Percentiles rank a stretch among this genome's conserved stretches.
Evolutionary conservation across 2,888 invertebrate genomes (phyloP).

Genomic region (Coremacera marginata): DNA sequence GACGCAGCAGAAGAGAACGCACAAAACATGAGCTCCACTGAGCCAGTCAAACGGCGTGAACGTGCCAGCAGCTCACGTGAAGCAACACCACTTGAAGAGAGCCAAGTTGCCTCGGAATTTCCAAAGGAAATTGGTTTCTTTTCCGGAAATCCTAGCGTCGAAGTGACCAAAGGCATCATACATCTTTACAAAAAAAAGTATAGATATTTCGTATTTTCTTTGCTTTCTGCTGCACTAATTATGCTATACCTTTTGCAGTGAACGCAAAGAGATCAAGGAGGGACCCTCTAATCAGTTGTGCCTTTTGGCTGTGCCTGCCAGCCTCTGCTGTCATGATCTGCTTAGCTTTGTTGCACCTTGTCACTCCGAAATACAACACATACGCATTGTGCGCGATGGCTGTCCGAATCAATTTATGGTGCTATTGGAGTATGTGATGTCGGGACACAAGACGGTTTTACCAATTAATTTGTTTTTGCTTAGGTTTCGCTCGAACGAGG

Average conservation of each 20-base stretch:
- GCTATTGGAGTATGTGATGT: constrained; percentile 81
- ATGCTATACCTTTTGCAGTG: constrained; percentile 70
- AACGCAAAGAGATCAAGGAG: constrained; percentile 78
- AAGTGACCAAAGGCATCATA: constrained; percentile 95
- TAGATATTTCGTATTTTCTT: constrained; percentile 49
- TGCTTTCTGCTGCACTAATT: neutral
- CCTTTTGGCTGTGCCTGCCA: constrained; percentile 89
- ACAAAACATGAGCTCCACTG: neutral
- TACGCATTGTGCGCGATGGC: constrained; percentile 91
- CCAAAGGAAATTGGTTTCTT: constrained; percentile 81
- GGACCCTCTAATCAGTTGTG: constrained; percentile 87
- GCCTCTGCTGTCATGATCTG: constrained; percentile 92
- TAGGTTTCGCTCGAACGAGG: constrained; percentile 79
- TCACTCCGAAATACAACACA: constrained; percentile 88
- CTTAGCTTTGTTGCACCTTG: constrained; percentile 95
- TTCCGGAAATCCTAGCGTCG: constrained; percentile 97
- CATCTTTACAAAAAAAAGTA: constrained; percentile 98
- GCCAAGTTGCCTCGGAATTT: constrained; percentile 62
- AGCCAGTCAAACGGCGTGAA: constrained; percentile 37
- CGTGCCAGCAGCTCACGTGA: constrained; percentile 73
- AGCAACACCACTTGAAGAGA: constrained; percentile 68
- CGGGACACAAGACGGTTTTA: neutral
- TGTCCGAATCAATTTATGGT: constrained; percentile 98
- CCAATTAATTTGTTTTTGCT: constrained; percentile 44
- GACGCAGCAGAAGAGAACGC: constrained; percentile 26